These are phyloP conservation scores for Drosophila pseudotakahashii DNA, from an alignment of 2,888 invertebrate genomes.

Conservation along the genomic window DNA sequence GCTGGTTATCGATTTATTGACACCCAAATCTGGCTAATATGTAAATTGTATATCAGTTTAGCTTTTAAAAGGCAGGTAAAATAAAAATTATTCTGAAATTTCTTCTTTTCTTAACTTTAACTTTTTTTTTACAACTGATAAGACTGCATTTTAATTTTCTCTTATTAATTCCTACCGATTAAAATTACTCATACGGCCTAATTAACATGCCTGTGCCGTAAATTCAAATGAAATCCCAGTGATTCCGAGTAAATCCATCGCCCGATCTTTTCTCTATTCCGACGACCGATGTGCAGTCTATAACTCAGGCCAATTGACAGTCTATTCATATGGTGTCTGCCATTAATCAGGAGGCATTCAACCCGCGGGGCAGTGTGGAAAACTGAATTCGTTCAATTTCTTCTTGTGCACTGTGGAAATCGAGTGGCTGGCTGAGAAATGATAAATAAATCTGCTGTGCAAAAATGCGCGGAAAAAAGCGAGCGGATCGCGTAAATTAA, in stretches of 20 bases:
- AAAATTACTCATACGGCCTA: conserved; percentile 30
- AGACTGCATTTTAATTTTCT: too few relatives aligned
- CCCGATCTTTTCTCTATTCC: conserved; percentile 19
- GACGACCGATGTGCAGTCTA: conserved; percentile 33
- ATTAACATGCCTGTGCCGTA: conserved; percentile 29
- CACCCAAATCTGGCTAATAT: conserved; percentile 18
- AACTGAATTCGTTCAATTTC: conserved; percentile 24
- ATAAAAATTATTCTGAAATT: too few relatives aligned
- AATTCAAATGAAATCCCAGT: conserved; percentile 28
- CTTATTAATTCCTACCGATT: not conserved
- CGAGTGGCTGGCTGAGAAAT: conserved; percentile 38
- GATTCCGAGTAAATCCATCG: conserved; percentile 11
- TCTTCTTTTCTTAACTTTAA: too few relatives aligned
- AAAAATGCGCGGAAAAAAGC: conserved; percentile 52
- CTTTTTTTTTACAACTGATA: too few relatives aligned
- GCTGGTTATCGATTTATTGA: conserved; percentile 23
- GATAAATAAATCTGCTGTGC: conserved; percentile 60
- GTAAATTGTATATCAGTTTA: not conserved
- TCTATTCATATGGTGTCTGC: conserved; percentile 49
- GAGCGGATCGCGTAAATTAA: conserved; percentile 71
- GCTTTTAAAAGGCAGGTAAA: too few relatives aligned
- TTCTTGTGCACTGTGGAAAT: conserved; percentile 39
- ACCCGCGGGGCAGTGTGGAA: conserved; percentile 42
- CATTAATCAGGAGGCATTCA: conserved; percentile 58
- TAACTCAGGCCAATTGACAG: conserved; percentile 55